These are phyloP conservation scores for Campylorhamphus procurvoides DNA, from an alignment of 2,113 vertebrate species.

Conservation along the genomic window DNA sequence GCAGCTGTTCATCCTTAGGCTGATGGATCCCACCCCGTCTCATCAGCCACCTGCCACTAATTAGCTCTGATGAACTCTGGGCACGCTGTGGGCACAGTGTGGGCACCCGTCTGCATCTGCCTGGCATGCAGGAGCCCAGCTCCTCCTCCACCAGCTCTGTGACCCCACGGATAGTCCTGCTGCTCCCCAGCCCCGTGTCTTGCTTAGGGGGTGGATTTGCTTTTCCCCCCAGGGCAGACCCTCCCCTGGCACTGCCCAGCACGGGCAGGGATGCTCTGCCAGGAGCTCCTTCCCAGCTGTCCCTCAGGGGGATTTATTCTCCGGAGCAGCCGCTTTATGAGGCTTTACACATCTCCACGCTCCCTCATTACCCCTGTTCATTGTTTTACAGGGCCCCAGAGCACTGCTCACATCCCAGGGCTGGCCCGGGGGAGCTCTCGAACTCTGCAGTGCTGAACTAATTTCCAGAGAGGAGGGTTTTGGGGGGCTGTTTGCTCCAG, in stretches of 20 bases:
- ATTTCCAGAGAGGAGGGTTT: not conserved
- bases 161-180: not conserved
- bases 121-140: fast-evolving
- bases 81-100: not conserved
- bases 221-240: not conserved
- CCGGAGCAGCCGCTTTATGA: slow-evolving; percentile 1
- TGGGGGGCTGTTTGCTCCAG: not conserved
- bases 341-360: not conserved
- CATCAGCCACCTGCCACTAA: not conserved
- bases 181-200: fast-evolving
- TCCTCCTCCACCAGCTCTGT: not conserved
- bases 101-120: not conserved
- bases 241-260: not conserved
- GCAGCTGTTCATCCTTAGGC: not conserved
- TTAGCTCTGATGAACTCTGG: not conserved
- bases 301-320: not conserved
- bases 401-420: fast-evolving
- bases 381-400: not conserved
- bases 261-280: fast-evolving
- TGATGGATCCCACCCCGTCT: not conserved
- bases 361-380: not conserved
- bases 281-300: not conserved
- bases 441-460: not conserved
- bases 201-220: not conserved
- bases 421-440: not conserved